phyloP scores from a whole-genome alignment of 2,113 vertebrate genomes.

The Tylochromis polylepis region DNA sequence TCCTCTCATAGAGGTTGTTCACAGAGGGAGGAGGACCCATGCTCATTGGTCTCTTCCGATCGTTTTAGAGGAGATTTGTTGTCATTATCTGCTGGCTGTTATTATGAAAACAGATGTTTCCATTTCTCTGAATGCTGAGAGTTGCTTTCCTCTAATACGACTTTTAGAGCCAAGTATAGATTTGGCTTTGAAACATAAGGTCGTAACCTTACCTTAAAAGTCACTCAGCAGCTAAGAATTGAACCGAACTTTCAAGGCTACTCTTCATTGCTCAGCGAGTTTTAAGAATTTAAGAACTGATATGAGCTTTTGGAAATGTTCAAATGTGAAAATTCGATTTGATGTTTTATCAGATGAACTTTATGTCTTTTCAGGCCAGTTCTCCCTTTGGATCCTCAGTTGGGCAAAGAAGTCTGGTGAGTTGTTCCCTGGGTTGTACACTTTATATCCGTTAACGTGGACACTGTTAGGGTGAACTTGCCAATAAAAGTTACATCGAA shows the following conservation, averaged over 20 bases:
- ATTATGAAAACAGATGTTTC: slow-evolving; percentile 48
- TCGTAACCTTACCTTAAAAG: background rate
- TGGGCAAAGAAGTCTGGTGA: slow-evolving; percentile 64
- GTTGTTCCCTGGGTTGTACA: slow-evolving; percentile 2
- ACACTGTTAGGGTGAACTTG: background rate
- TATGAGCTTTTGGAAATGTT: background rate
- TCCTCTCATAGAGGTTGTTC: background rate
- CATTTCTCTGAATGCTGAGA: slow-evolving; percentile 1
- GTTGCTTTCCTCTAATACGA: background rate
- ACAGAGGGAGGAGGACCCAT: background rate
- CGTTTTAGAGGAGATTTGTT: slow-evolving; percentile 44
- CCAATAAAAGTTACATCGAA: background rate
- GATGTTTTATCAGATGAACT: background rate
- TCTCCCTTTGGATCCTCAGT: slow-evolving; percentile 33
- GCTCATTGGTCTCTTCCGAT: background rate
- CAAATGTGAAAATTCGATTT: background rate
- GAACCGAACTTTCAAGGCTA: background rate
- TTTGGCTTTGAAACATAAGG: background rate
- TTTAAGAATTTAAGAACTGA: background rate
- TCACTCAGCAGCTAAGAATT: background rate
- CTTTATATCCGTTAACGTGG: background rate
- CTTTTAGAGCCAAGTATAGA: background rate
- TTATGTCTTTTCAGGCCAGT: slow-evolving; percentile 46
- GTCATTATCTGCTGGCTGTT: slow-evolving; percentile 37
- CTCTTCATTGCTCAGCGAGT: background rate